Conservation (phyloP, 2,797 vertebrate genomes). For the Bradypodion pumilum region DNA sequence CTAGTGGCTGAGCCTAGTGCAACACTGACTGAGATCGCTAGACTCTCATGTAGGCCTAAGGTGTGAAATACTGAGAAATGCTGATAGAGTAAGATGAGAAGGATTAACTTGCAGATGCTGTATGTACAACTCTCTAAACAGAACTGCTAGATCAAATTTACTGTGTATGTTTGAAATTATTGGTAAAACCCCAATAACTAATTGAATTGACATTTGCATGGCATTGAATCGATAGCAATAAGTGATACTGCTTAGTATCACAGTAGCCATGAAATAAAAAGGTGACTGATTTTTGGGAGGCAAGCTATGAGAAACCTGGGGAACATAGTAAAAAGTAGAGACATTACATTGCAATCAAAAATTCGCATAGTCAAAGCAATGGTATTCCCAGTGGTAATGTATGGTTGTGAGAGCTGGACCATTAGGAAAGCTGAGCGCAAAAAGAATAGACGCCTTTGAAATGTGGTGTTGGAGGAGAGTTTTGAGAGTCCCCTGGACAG, state of each 20-base stretch:
- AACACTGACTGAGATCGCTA: neutral
- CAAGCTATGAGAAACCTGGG: no score
- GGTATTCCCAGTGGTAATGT: no score
- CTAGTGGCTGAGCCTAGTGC: neutral
- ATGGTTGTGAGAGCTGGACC: no score
- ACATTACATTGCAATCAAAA: no score
- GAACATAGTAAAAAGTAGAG: no score
- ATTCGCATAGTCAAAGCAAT: no score
- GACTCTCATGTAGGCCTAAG: neutral
- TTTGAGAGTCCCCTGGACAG: no score
- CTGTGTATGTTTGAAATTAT: constrained; percentile 33
- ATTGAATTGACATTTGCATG: constrained; percentile 20
- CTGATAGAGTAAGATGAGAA: neutral
- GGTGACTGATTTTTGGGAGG: no score
- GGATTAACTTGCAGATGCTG: neutral
- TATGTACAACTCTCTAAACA: neutral
- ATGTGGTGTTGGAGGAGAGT: no score
- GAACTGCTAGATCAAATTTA: neutral
- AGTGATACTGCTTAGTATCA: neutral
- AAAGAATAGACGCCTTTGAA: no score
- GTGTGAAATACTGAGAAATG: neutral
- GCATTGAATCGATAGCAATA: constrained; percentile 35
- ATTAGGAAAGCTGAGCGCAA: no score
- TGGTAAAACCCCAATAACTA: constrained; percentile 17
- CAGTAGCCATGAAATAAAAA: no score